A percentile compares a stretch with the other conserved stretches of the same genome.
Conservation (phyloP, 2,797 vertebrate species). For the Catostomus latipinnis region DNA sequence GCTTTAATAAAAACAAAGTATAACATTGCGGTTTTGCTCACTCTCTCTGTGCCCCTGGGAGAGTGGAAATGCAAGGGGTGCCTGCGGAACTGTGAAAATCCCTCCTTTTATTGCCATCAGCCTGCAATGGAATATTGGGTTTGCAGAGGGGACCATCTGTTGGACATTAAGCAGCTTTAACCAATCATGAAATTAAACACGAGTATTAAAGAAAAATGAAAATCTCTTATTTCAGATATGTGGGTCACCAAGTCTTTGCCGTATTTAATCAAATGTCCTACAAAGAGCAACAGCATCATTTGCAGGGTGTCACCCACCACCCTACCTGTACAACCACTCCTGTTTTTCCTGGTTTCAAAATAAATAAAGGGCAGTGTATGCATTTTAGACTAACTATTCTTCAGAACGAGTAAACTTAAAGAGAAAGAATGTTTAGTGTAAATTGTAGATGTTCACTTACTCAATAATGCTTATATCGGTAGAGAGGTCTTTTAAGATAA, state of each 20-base stretch:
- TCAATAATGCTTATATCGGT: background rate
- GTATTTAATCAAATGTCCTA: constrained; percentile 78
- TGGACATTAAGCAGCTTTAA: constrained; percentile 79
- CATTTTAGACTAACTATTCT: constrained; percentile 24
- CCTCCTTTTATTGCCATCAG: constrained; percentile 83
- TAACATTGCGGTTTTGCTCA: constrained; percentile 83
- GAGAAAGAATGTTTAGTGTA: background rate
- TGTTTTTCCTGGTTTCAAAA: constrained; percentile 50
- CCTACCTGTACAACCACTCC: constrained; percentile 53
- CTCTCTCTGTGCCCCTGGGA: constrained; percentile 75
- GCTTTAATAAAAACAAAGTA: constrained; percentile 87
- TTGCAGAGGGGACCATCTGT: constrained; percentile 79
- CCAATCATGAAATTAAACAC: constrained; percentile 84
- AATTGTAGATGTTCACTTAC: background rate
- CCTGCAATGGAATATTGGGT: constrained; percentile 82
- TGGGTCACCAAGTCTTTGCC: constrained; percentile 64
- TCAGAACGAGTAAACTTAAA: background rate
- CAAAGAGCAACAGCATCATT: constrained; percentile 71
- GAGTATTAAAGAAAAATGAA: constrained; percentile 80
- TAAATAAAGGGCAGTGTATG: constrained; percentile 64
- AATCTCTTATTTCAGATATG: constrained; percentile 53
- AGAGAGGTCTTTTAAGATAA: background rate
- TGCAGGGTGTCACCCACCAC: constrained; percentile 68
- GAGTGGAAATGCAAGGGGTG: constrained; percentile 80
- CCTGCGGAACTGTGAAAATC: constrained; percentile 84